Conservation (phyloP, 2,113 vertebrate species). For the Corythoichthys intestinalis region DNA sequence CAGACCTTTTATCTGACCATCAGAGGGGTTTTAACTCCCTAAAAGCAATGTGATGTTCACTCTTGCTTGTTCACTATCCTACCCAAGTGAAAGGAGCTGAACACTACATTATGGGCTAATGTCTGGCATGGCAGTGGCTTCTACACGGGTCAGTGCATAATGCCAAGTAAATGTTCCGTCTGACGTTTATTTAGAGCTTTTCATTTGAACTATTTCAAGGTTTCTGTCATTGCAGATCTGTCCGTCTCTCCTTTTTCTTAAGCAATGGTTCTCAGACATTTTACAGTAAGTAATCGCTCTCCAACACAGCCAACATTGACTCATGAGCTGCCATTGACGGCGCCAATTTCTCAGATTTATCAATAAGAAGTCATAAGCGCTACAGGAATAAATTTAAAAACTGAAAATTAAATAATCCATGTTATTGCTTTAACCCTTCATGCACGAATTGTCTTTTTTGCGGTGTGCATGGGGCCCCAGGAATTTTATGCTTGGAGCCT, state of each 20-base stretch:
- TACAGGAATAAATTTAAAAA: too few relatives aligned
- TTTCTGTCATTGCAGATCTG: neutral
- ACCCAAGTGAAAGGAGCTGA: constrained; percentile 33
- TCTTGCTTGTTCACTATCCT: constrained; percentile 37
- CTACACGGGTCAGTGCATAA: constrained; percentile 53
- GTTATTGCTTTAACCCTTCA: too few relatives aligned
- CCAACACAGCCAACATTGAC: too few relatives aligned
- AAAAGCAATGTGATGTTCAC: constrained; percentile 66
- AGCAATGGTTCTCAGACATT: neutral
- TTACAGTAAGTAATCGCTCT: too few relatives aligned
- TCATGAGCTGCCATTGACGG: too few relatives aligned
- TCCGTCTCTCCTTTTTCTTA: neutral
- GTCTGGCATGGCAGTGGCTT: constrained; percentile 33
- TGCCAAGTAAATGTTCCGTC: constrained; percentile 35
- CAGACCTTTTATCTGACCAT: constrained; percentile 23
- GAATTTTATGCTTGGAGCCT: too few relatives aligned
- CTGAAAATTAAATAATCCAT: too few relatives aligned
- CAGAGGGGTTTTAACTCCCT: constrained; percentile 44
- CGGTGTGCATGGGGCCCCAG: too few relatives aligned
- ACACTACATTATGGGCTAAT: constrained; percentile 42
- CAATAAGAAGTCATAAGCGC: too few relatives aligned
- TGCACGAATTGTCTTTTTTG: too few relatives aligned
- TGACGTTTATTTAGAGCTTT: constrained; percentile 41
- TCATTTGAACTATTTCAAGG: constrained; percentile 21
- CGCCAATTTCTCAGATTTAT: too few relatives aligned